Evolutionary conservation across 2,888 invertebrate genomes (phyloP).

Genomic region (Leucophenga maculata): DNA sequence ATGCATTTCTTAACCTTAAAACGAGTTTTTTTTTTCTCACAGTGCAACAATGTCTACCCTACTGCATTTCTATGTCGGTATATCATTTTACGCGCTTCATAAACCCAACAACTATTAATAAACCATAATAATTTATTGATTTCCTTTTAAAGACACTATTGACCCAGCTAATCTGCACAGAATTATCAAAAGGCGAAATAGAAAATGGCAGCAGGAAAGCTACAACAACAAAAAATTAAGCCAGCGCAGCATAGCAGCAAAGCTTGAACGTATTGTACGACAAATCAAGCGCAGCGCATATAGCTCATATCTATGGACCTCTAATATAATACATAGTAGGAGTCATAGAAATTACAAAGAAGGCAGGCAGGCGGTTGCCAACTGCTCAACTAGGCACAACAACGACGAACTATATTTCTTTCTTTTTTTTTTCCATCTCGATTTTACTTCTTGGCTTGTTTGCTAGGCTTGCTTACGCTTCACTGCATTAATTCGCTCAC

Average conservation of each 20-base stretch:
- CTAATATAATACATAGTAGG: too few species aligned
- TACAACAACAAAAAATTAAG: background rate
- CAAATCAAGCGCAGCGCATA: too few species aligned
- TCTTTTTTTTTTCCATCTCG: too few species aligned
- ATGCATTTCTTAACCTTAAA: background rate
- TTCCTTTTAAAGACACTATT: conserved; percentile 55
- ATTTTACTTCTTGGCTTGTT: background rate
- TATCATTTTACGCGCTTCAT: too few species aligned
- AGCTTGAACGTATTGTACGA: too few species aligned
- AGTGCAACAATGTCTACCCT: background rate
- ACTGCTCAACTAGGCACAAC: too few species aligned
- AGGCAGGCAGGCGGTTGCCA: too few species aligned
- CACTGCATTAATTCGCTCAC: conserved; percentile 54
- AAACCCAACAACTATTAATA: conserved; percentile 49
- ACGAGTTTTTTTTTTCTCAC: conserved; percentile 15
- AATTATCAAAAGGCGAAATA: conserved; percentile 45
- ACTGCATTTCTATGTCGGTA: too few species aligned
- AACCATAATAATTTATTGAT: conserved; percentile 65
- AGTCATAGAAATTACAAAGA: too few species aligned
- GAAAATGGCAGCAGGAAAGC: conserved; percentile 4
- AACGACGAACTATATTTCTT: too few species aligned
- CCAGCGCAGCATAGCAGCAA: too few species aligned
- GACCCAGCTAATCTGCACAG: conserved; percentile 61
- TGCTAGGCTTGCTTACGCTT: conserved; percentile 44
- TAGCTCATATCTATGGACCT: too few species aligned